Evolutionary conservation across 2,113 vertebrate species (phyloP).

Genomic region (Perca flavescens): DNA sequence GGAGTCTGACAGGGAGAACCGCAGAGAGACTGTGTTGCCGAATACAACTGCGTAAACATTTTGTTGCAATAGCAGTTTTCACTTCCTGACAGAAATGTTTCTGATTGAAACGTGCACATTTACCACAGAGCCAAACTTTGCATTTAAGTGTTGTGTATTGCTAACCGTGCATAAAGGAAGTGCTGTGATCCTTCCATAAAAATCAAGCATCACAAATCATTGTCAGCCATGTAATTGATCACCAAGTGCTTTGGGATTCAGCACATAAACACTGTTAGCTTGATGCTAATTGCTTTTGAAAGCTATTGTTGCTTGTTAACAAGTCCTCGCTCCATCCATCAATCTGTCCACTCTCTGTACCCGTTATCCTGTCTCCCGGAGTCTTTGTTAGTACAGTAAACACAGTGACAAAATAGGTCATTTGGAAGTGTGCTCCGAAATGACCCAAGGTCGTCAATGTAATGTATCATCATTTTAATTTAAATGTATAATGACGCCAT

Average conservation of each 20-base stretch:
- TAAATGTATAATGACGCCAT: slow-evolving; percentile 34
- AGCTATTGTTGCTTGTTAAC: slow-evolving; percentile 65
- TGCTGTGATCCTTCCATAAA: slow-evolving; percentile 55
- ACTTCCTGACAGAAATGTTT: slow-evolving; percentile 20
- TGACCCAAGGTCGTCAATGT: background rate
- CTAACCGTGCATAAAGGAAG: slow-evolving; percentile 28
- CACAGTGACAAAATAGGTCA: slow-evolving; percentile 7
- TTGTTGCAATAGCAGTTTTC: slow-evolving; percentile 16
- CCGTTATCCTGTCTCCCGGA: slow-evolving; percentile 3
- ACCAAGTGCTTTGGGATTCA: slow-evolving; percentile 50
- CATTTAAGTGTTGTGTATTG: slow-evolving; percentile 14
- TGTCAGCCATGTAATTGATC: slow-evolving; percentile 61
- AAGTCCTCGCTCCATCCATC: slow-evolving; percentile 56
- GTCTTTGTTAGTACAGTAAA: background rate
- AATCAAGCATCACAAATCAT: slow-evolving; percentile 63
- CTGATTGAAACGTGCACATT: slow-evolving; percentile 23
- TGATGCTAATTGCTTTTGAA: slow-evolving; percentile 69
- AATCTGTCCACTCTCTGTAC: slow-evolving; percentile 33
- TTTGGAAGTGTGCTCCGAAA: background rate
- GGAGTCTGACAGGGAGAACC: background rate
- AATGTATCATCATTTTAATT: background rate
- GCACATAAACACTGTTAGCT: slow-evolving; percentile 57
- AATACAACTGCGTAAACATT: slow-evolving; percentile 39
- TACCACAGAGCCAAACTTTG: slow-evolving; percentile 18
- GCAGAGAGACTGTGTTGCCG: background rate